Evolutionary conservation across 2,797 vertebrate genomes (phyloP).

Genomic region (Hippopotamyrus pictus): DNA sequence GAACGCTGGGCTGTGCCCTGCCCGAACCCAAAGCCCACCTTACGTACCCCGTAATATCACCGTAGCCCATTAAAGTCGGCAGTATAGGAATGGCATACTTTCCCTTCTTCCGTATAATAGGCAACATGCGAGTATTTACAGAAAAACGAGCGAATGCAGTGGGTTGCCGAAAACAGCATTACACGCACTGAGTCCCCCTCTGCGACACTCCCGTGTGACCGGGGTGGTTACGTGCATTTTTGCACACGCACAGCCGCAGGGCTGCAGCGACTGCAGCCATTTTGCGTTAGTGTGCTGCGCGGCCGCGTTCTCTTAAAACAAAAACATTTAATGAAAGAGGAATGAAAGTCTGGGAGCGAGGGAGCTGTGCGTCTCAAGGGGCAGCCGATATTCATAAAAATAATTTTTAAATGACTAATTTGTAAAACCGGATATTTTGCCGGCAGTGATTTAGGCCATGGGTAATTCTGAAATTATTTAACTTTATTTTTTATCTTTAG

Average conservation of each 20-base stretch:
- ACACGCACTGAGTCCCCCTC: not conserved
- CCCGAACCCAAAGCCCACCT: not conserved
- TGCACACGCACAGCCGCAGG: constrained; percentile 12
- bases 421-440: not conserved
- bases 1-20: not conserved
- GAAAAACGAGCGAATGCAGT: not conserved
- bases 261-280: constrained; percentile 4
- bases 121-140: not conserved
- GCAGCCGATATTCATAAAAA: not conserved
- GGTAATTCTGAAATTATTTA: not conserved
- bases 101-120: not conserved
- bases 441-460: not conserved
- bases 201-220: not conserved
- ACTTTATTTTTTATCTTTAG: not conserved
- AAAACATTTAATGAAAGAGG: not conserved
- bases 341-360: not conserved
- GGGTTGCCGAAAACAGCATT: not conserved
- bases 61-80: not conserved
- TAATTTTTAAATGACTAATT: not conserved
- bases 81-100: not conserved
- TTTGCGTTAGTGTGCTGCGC: not conserved
- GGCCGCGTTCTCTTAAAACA: not conserved
- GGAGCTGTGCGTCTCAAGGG: not conserved
- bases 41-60: not conserved
- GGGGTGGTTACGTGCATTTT: constrained; percentile 20